phyloP scores from a whole-genome alignment of 2,113 vertebrate genomes.

The Anarrhichthys ocellatus region DNA sequence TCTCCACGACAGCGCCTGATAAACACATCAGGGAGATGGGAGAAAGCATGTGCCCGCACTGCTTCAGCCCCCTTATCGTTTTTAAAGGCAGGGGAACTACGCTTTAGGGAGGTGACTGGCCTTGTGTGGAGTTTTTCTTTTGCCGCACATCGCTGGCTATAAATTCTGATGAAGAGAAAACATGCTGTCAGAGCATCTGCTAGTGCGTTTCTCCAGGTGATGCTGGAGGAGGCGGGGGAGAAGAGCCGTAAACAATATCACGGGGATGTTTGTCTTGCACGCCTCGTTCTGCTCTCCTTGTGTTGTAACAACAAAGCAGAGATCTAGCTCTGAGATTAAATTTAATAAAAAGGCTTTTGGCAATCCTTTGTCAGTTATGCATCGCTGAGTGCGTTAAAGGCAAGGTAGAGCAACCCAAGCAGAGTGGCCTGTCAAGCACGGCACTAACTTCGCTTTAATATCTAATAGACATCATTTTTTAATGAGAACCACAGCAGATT shows the following conservation, averaged over 20 bases:
- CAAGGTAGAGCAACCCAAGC: slow-evolving; percentile 35
- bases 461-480: slow-evolving; percentile 46
- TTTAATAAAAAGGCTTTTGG: slow-evolving; percentile 35
- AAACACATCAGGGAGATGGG: slow-evolving; percentile 74
- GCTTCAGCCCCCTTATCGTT: slow-evolving; percentile 38
- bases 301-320: slow-evolving; percentile 56
- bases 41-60: slow-evolving; percentile 54
- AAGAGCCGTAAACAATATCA: slow-evolving; percentile 44
- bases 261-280: slow-evolving; percentile 46
- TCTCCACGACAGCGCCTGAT: slow-evolving; percentile 68
- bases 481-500: slow-evolving; percentile 51
- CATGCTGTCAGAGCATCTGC: slow-evolving; percentile 60
- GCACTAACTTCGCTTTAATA: slow-evolving; percentile 61
- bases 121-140: neutral
- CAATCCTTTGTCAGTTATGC: slow-evolving; percentile 60
- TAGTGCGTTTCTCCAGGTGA: slow-evolving; percentile 53
- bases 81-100: slow-evolving; percentile 38
- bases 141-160: slow-evolving; percentile 41
- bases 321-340: slow-evolving; percentile 61
- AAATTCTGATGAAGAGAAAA: slow-evolving; percentile 55
- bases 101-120: slow-evolving; percentile 40
- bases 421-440: slow-evolving; percentile 47
- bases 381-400: slow-evolving; percentile 44
- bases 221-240: slow-evolving; percentile 26
- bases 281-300: slow-evolving; percentile 37